These are phyloP conservation scores for Podilymbus podiceps DNA, from an alignment of 2,113 vertebrate genomes.

Conservation along the genomic window DNA sequence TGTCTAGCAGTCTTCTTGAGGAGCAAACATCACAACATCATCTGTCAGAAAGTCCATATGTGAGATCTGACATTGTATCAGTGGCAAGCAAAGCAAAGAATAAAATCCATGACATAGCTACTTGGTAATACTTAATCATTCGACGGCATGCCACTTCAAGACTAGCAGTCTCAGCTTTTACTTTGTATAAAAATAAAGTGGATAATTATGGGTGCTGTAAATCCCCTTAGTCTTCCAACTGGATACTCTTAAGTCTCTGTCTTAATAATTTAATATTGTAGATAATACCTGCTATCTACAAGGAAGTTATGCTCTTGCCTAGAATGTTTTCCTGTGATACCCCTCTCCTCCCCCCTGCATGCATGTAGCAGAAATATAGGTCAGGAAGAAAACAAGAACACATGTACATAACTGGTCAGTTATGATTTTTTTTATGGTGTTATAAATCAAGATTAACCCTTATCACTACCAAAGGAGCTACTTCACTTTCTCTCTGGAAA, in stretches of 20 bases:
- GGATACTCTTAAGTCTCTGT: background rate
- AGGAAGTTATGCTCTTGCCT: background rate
- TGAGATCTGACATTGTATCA: background rate
- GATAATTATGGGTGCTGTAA: background rate
- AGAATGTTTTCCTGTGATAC: background rate
- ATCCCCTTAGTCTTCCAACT: background rate
- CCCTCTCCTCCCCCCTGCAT: fast-evolving
- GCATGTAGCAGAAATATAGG: background rate
- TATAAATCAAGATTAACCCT: background rate
- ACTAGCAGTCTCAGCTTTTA: background rate
- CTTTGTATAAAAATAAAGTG: background rate
- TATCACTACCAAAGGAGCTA: background rate
- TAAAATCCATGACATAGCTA: background rate
- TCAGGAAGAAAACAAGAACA: background rate
- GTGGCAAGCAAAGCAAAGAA: background rate
- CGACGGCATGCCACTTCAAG: background rate
- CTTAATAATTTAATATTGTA: background rate
- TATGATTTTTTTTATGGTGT: background rate
- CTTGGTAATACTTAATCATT: background rate
- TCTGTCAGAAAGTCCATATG: background rate
- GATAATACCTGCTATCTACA: background rate
- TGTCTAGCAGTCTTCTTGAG: background rate
- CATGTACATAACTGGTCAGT: background rate
- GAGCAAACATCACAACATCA: background rate
- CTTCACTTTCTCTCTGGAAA: background rate